Evolutionary conservation across 1,140 invertebrate genomes (phyloP), one percentile per base, ranked within the genome.

Genomic region (Stegodyphus mimosarum): DNA sequence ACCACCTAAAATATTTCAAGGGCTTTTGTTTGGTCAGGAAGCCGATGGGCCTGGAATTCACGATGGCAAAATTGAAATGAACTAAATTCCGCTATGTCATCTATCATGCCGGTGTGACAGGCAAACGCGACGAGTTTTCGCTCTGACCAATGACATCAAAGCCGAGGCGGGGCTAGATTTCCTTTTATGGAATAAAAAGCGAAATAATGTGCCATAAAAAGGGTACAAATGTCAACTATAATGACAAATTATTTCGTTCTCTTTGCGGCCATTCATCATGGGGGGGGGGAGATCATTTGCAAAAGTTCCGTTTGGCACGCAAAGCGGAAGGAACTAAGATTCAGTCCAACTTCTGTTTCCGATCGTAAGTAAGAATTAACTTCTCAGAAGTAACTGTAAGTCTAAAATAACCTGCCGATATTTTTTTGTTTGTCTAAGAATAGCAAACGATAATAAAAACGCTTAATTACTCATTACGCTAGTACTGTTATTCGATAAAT

Each of bases 211-310:
- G 48, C 48, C 18, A 53, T 74, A 83, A 83, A 83, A 83, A 83
- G 33, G 70, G 80, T 83, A 83, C 80, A 67, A 83, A 83, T 83
- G 80, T 83, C 80, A 67, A 66, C 55, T 67, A 74, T 66, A 83
- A 74, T 83, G 80, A 83, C 80, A 83, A 83, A 83, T 83, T 72
- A 72, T 83, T 33, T 52, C 60, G 67, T 11, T 72, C 17, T 6
- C 11, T 9, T 9, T 9, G 7, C 9, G 33, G 71, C 71, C 74
- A 83, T 83, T 83, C 80, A 74, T 73, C 80, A 83, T 83, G n/a
- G 53, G 53, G 60, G 33, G 33, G 33, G 33, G 33, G 33, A 71
- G 71, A 66, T 70, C 49, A 49, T 83, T 83, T 83, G 53, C 60
- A 52, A 74, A 71, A 70, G 73, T 81, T 67, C 33, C 1, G 33